Base-by-base conservation (phyloP, 2,797 vertebrate genomes). In the Lutjanus argentimaculatus region DNA sequence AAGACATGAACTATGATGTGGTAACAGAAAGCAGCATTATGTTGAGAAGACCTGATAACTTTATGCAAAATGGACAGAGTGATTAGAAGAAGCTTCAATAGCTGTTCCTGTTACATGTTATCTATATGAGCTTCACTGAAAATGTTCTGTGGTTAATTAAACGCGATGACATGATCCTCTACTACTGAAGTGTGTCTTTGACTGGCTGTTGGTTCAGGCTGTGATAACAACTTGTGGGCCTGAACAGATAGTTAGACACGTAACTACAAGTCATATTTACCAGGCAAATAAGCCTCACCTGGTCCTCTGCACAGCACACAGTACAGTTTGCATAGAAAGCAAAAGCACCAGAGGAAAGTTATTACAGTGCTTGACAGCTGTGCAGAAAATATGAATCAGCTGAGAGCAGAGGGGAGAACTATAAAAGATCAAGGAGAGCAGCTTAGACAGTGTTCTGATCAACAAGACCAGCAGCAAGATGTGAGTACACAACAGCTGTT, bases 321-420 rank as follows among this genome's bases (percentile, higher is more conserved):
- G 42, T 58, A 48, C 64, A 8, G 52, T 95, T 95, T 95, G 93
- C 94, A 94, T 94, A 77, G 80, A 85, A 67, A 81, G 71, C 49
- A 22, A 78, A 72, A 67, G 70, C 42, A 72, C 80, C 66, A 51
- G 40, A n/a, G 61, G 55, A 59, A 77, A 79, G 67, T 77, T 75
- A 81, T 83, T 67, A 73, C 6, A 67, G 19, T 40, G 30, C 49
- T 53, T 51, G 61, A 68, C 76, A 67, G 69, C 79, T 73, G 57
- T 3, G 48, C 61, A 72, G 48, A 68, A 78, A 72, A 71, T 63
- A 82, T 51, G 67, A 72, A 73, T 75, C 16, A 75, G 42, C 49
- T 17, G 14, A 69, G 11, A 67, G 56, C 57, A 77, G 36, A 56
- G 8, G 6, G 36, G 15, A 52, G 22, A 4, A 49, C 6, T 36